phyloP scores from a whole-genome alignment of 2,797 vertebrate species.

The Botia kubotai region DNA sequence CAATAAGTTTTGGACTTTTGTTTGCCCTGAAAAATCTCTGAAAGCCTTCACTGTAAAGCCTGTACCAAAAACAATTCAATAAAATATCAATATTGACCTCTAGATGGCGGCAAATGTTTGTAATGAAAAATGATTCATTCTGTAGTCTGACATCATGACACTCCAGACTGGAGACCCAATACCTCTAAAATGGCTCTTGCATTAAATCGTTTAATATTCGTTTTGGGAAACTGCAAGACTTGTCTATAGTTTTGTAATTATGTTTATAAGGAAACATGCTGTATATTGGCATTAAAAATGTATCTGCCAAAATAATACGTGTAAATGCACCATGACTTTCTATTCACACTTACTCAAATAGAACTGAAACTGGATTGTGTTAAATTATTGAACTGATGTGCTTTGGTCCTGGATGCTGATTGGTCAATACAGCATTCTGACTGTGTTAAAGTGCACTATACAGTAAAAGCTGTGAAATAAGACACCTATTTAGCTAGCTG shows the following conservation, averaged over 20 bases:
- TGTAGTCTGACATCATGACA: not conserved
- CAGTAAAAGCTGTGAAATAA: not conserved
- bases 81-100: no score
- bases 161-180: not conserved
- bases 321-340: not conserved
- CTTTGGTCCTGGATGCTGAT: not conserved
- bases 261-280: not conserved
- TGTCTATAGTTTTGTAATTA: not conserved
- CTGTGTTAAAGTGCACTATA: not conserved
- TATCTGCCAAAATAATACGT: not conserved
- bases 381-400: not conserved
- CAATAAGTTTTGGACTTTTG: no score
- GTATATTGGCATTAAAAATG: not conserved
- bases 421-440: not conserved
- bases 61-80: no score
- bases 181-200: not conserved
- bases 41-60: no score
- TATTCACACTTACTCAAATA: not conserved
- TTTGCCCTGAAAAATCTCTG: no score
- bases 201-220: not conserved
- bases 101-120: not conserved
- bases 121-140: not conserved
- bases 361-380: no score
- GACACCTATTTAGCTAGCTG: not conserved
- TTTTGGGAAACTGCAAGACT: not conserved